Conservation (phyloP, 2,113 vertebrate genomes). For the Ovibos moschatus region DNA sequence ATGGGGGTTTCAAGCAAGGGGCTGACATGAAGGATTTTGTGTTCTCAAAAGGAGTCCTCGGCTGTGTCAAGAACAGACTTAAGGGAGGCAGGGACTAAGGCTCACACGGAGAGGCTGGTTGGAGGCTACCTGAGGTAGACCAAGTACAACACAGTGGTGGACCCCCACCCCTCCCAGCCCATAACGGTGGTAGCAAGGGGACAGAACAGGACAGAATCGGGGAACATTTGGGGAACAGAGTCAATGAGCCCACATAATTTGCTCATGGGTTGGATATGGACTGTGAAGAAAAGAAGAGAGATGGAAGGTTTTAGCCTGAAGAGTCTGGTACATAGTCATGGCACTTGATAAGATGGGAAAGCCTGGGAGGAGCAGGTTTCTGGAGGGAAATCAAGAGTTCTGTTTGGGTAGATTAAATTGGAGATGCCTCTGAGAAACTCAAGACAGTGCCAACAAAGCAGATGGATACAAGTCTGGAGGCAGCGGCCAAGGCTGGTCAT, state of each 20-base stretch:
- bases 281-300: not conserved
- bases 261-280: not conserved
- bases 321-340: not conserved
- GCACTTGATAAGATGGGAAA: not conserved
- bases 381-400: not conserved
- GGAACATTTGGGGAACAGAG: not conserved
- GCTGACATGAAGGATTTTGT: not conserved
- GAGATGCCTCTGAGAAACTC: not conserved
- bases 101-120: fast-evolving
- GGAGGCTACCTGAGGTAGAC: not conserved
- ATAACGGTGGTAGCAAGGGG: not conserved
- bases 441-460: not conserved
- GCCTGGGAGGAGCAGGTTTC: not conserved
- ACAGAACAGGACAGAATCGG: not conserved
- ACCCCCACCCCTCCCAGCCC: not conserved
- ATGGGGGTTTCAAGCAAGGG: not conserved
- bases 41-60: not conserved
- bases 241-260: not conserved
- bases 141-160: not conserved
- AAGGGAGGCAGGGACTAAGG: not conserved
- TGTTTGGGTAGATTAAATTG: not conserved
- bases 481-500: not conserved
- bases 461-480: not conserved
- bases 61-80: not conserved
- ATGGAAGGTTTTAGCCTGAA: not conserved